Percentiles rank a stretch among this genome's conserved stretches.
These are phyloP conservation scores for Tetragonisca angustula DNA, from an alignment of 2,888 invertebrate genomes.

Conservation along the genomic window DNA sequence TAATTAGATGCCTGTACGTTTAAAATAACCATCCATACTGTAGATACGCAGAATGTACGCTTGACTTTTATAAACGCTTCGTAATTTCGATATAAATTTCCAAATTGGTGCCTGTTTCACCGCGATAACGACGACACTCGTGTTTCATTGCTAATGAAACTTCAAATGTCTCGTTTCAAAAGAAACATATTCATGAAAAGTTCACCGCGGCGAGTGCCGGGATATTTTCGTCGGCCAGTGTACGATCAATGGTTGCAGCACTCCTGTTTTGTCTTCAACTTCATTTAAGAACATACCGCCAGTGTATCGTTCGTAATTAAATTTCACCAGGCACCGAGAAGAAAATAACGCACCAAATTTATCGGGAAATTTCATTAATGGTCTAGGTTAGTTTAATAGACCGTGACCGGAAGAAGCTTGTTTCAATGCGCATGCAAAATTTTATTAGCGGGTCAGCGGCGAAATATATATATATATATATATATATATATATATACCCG, in stretches of 20 bases:
- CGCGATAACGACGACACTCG: too few species aligned
- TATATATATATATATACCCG: not conserved
- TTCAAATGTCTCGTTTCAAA: too few species aligned
- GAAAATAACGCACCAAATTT: conserved; percentile 24
- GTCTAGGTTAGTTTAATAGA: conserved; percentile 41
- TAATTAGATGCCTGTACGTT: too few species aligned
- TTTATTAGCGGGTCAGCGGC: conserved; percentile 29
- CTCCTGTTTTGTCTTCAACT: not conserved
- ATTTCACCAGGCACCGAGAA: not conserved
- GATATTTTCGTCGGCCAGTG: not conserved
- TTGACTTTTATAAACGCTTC: too few species aligned
- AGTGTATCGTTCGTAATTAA: not conserved
- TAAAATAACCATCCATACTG: too few species aligned
- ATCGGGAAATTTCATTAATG: conserved; percentile 39
- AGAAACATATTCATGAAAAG: too few species aligned
- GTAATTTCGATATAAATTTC: too few species aligned
- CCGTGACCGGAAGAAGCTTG: conserved; percentile 42
- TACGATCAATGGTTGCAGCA: not conserved
- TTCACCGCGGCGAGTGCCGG: too few species aligned
- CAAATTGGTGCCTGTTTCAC: too few species aligned
- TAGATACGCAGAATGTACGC: too few species aligned
- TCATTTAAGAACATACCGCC: not conserved
- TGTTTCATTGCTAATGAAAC: too few species aligned
- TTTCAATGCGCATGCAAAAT: conserved; percentile 34
- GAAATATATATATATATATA: conserved; percentile 1